Conservation (phyloP, 2,797 vertebrate genomes). For the Toxotes lorentzi region DNA sequence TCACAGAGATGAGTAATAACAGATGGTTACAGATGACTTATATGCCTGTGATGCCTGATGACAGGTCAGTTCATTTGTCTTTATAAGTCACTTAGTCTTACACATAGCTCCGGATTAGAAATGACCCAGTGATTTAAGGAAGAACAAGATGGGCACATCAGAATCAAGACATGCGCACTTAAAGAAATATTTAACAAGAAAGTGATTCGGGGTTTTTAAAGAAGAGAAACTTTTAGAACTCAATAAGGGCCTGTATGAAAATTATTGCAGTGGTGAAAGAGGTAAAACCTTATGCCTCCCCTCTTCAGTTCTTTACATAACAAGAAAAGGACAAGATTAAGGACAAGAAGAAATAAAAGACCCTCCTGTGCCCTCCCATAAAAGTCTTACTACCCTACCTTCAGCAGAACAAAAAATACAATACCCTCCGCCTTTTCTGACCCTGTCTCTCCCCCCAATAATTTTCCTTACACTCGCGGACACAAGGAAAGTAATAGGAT, state of each 20-base stretch:
- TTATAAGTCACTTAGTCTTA: not conserved
- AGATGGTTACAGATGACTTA: not conserved
- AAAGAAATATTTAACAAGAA: not conserved
- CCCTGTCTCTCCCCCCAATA: not conserved
- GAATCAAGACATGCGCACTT: not conserved
- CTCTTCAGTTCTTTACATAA: not conserved
- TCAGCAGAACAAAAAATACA: not conserved
- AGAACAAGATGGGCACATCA: too few relatives aligned
- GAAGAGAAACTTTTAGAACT: not conserved
- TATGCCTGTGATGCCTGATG: not conserved
- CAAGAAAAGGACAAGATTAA: too few relatives aligned
- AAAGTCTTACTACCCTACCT: not conserved
- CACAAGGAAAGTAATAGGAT: not conserved
- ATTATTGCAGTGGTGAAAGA: not conserved
- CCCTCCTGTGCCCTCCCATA: not conserved
- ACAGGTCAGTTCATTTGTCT: not conserved
- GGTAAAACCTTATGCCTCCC: too few relatives aligned
- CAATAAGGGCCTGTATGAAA: not conserved
- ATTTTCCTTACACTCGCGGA: not conserved
- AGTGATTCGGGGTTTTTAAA: not conserved
- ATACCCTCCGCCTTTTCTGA: not conserved
- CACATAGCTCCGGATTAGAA: not conserved
- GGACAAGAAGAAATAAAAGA: too few relatives aligned
- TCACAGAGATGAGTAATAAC: constrained; percentile 10
- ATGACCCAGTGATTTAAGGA: too few relatives aligned